Evolutionary conservation across 2,797 vertebrate species (phyloP), one percentile per base, ranked within the genome.

Genomic region (Sebastes minor): DNA sequence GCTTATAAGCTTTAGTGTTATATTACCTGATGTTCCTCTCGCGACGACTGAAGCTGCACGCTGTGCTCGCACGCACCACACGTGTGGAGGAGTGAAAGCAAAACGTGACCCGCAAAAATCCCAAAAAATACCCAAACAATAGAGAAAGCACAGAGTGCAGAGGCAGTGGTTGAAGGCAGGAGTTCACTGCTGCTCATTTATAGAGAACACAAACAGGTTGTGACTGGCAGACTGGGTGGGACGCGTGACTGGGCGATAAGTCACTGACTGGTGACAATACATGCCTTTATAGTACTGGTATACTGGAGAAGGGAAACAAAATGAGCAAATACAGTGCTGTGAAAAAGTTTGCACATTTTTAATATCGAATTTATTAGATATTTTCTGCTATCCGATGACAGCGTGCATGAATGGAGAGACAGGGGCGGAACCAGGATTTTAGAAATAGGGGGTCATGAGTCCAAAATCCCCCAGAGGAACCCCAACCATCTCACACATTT

Each of bases 201-300:
- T 76, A 66, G 5, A 4, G 20, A 60, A 3, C 33, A 22, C 56
- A 14, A 1, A 46, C 28, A 25, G 38, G 13, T 23, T 4, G 22
- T 52, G 7, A 32, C n/a, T 5, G 52, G 14, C 25, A 1, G 62
- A 8, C 20, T 46, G 89, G 78, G 88, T 56, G 90, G 72, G 82
- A 84, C 87, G 83, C 90, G 76, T 88, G 89, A 90, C 2, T 91
- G 90, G 2, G 91, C 88, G 79, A 89, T 90, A 80, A 83, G 4
- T 71, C 28, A 79, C 13, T 0, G 57, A 5, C 62, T 18, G 33
- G 13, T 38, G 11, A 80, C 46, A 82, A 73, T 57, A 56, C 78
- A 23, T 2, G 23, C 55, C 25, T 33, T 74, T 69, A 74, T 33
- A 46, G 14, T 35, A 35, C 33, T 35, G 4, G 33, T 6, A 6